Evolutionary conservation across 2,888 invertebrate species (phyloP), one percentile per base, ranked within the genome.

Genomic region (Mimas tiliae): DNA sequence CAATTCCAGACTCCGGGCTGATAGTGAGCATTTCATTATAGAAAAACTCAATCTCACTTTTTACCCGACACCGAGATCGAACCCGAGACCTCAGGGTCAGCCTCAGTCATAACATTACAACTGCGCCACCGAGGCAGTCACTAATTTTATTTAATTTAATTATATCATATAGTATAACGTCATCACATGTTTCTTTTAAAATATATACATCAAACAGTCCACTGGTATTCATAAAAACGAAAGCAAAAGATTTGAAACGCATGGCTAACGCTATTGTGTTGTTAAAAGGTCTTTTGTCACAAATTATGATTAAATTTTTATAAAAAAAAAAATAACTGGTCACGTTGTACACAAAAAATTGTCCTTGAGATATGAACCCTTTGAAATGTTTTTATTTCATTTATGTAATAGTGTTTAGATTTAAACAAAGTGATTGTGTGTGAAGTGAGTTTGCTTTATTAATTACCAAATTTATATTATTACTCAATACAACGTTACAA

Each of bases 321-420:
- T 38, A 34, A 47, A 65, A 53, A 52, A 34, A 34, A 66, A 66
- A 48, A 47, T 63, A 48, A 63, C 66, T 14, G 47, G 48, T 52
- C 66, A 66, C 63, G 63, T 63, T 12, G 34, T 12, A 34, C 34
- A 47, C 33, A 62, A 63, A 50, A 58, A n/a, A n/a, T n/a, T 53
- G 66, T 47, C 66, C 66, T 63, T 66, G 63, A 12, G 53, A 52
- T 27, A 16, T 51, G 6, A 34, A 65, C 45, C 12, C 62, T 52
- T 55, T 65, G 62, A 52, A 66, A 63, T 21, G 45, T 65, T 62
- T 51, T 48, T 66, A 62, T 47, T 53, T 19, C 53, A 63, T 62
- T 42, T 16, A 45, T 65, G 33, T 62, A 45, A 45, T 51, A 52
- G 38, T 52, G 34, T 51, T 47, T 53, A 47, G 42, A 53, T 63